Base-by-base conservation (phyloP, 2,113 vertebrate species). In the Desmodus rotundus region DNA sequence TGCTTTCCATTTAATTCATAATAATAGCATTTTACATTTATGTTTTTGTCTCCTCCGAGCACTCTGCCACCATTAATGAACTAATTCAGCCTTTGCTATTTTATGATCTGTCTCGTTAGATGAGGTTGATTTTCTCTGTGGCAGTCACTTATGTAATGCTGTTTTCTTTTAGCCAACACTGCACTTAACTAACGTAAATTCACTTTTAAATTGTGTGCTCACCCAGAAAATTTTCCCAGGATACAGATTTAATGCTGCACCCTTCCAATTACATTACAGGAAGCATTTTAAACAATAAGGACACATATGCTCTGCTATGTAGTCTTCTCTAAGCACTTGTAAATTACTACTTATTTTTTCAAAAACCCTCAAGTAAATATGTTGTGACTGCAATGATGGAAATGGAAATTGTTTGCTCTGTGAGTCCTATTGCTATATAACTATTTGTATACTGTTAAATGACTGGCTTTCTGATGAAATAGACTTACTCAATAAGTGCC, bases 31-130 rank as follows among this genome's bases (percentile, higher is more conserved):
- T 94, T 94, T 87, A 63, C 73, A 24, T 83, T 84, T 81, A 28
- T 52, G 73, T 61, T 58, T 96, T 92, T 91, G 58, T 88, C 85
- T 94, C 63, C 89, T 87, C 91, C 61, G 95, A 97, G 93, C 82
- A 63, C 70, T 94, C 52, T 87, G 63, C 73, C 82, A 68, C 82
- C 82, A 50, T 94, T 97, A 97, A 95, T 45, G 82, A 95, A 93
- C 56, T 70, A 89, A 96, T 76, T 91, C 74, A 86, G 91, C 76
- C 93, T 94, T 87, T 96, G 85, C 88, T 87, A 58, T 90, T 93
- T 96, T 93, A 93, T 68, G 72, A 91, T 89, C 86, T 97, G 95
- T 95, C 90, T 97, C 90, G 91, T 95, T 96, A 96, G 95, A 96
- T 56, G 67, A 89, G 61, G 80, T 63, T 92, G 87, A 86, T 89